Base-by-base conservation (phyloP, 2,113 vertebrate genomes). In the Helogale parvula region DNA sequence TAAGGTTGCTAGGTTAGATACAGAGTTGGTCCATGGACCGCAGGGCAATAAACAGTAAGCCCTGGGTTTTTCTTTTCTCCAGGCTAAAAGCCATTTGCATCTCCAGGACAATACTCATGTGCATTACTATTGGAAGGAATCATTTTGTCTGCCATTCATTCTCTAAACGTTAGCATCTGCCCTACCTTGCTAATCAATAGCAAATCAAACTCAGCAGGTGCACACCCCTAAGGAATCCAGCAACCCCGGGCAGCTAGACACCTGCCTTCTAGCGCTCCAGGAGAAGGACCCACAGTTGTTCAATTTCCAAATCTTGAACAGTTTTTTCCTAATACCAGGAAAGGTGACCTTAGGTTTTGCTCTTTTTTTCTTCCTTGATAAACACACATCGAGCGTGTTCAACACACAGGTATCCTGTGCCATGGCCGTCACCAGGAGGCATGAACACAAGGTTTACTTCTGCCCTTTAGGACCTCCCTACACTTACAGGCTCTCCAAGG, bases 151-250 rank as follows among this genome's bases (percentile, higher is more conserved):
- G 29, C 89, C 79, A 2, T 91, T 19, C 1, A 5, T 93, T 90
- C 89, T n/a, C 87, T 76, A n/a, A 82, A 94, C 88, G 25, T 92
- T 89, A 41, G 50, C 83, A 60, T 47, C 72, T 60, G 38, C 31
- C 21, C 21, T 60, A 9, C 57, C 21, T 60, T 60, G 57, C 41
- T 80, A 63, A 74, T 96, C 69, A 54, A 66, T 74, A 82, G 54
- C 76, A 68, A 35, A 3, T 87, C 71, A 33, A 41, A 92, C 50
- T 17, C 5, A 80, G 54, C 5, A 80, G 54, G 38, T 1, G 14
- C 15, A 7, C 8, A 12, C 6, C 12, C 76, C 81, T 23, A 41
- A 68, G 41, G 35, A 80, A 23, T 52, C 63, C 25, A 83, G 25
- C 50, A 45, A 54, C 17, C 15, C 45, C 27, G 15, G 60, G 52